Conservation (phyloP, 2,797 vertebrate species). For the Poecilia wingei region DNA sequence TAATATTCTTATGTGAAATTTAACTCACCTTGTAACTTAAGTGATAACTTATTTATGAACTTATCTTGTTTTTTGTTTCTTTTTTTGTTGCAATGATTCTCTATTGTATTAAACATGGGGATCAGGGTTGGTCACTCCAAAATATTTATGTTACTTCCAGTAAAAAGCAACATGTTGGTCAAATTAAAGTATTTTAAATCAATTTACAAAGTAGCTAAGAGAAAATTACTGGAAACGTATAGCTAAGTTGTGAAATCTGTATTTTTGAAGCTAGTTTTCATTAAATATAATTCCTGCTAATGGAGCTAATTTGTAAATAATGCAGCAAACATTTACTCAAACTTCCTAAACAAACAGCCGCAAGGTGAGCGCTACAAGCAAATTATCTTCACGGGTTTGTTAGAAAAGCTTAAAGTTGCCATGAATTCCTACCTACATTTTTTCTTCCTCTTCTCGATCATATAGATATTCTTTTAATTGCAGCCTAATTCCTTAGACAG, state of each 20-base stretch:
- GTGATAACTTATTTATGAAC: background rate
- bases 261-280: background rate
- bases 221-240: background rate
- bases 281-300: background rate
- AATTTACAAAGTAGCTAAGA: background rate
- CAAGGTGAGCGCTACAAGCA: background rate
- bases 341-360: background rate
- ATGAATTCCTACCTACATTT: background rate
- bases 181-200: background rate
- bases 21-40: background rate
- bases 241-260: background rate
- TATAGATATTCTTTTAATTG: background rate
- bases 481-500: background rate
- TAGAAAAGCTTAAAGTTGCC: background rate
- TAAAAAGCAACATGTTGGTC: background rate
- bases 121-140: background rate
- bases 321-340: background rate
- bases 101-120: background rate
- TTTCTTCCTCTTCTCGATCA: background rate
- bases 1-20: background rate
- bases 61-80: background rate
- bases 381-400: background rate
- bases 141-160: background rate
- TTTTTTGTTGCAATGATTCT: background rate
- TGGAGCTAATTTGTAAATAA: background rate